Evolutionary conservation across 2,797 vertebrate genomes (phyloP).

Genomic region (Macroramphosus scolopax): DNA sequence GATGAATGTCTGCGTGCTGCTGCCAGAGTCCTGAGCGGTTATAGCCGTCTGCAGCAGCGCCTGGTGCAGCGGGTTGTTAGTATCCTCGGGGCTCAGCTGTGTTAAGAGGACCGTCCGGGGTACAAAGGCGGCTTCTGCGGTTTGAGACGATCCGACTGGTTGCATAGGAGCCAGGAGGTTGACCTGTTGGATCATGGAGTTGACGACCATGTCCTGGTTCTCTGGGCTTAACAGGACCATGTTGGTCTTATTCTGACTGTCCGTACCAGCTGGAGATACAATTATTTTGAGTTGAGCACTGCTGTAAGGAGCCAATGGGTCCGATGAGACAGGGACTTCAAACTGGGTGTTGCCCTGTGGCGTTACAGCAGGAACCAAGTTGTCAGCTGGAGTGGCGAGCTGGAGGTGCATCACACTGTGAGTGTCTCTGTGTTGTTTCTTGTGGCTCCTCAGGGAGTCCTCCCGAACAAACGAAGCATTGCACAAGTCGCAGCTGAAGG

Average conservation of each 20-base stretch:
- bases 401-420: slow-evolving; percentile 72
- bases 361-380: slow-evolving; percentile 13
- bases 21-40: slow-evolving; percentile 65
- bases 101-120: slow-evolving; percentile 83
- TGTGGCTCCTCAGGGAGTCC: slow-evolving; percentile 94
- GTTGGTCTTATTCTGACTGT: slow-evolving; percentile 48
- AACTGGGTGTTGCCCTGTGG: slow-evolving; percentile 30
- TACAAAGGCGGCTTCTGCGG: slow-evolving; percentile 63
- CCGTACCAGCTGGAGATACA: slow-evolving; percentile 74
- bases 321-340: slow-evolving; percentile 37
- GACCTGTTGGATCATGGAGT: slow-evolving; percentile 90
- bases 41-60: slow-evolving; percentile 76
- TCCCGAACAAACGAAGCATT: slow-evolving; percentile 92
- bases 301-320: slow-evolving; percentile 69
- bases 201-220: slow-evolving; percentile 71
- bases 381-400: slow-evolving; percentile 36
- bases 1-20: slow-evolving; percentile 83
- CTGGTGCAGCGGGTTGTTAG: slow-evolving; percentile 74
- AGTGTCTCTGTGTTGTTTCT: slow-evolving; percentile 86
- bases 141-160: slow-evolving; percentile 52
- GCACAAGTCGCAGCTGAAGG: slow-evolving; percentile 88
- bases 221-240: slow-evolving; percentile 71
- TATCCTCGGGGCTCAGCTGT: slow-evolving; percentile 61
- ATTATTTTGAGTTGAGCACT: slow-evolving; percentile 89
- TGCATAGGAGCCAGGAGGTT: slow-evolving; percentile 82